Evolutionary conservation across 2,113 vertebrate species (phyloP).

Genomic region (Phrynosoma blainvillii): DNA sequence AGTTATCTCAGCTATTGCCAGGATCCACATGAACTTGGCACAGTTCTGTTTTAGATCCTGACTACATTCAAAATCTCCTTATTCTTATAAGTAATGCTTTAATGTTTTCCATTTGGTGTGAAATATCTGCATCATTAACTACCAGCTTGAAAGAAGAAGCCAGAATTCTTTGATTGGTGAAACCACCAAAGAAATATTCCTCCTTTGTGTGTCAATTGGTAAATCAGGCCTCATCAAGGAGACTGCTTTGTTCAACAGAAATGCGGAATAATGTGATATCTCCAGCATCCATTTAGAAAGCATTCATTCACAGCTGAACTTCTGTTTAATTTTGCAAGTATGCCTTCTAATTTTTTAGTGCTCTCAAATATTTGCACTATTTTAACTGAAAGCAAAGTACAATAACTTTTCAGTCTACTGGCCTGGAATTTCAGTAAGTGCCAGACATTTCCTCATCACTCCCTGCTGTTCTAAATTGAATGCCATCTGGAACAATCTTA

Average conservation of each 20-base stretch:
- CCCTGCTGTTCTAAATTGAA: background rate
- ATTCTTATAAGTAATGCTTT: no score
- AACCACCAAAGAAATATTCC: slow-evolving; percentile 6
- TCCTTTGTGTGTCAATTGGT: background rate
- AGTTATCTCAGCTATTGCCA: background rate
- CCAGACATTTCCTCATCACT: slow-evolving; percentile 29
- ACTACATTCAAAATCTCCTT: no score
- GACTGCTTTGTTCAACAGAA: background rate
- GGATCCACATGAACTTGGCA: no score
- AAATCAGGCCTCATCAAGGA: slow-evolving; percentile 32
- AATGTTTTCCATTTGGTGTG: background rate
- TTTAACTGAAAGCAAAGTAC: slow-evolving; percentile 47
- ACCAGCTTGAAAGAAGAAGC: background rate
- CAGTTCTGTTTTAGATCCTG: no score
- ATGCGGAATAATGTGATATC: slow-evolving; percentile 25
- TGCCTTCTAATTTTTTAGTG: slow-evolving; percentile 6
- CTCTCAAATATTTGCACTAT: slow-evolving; percentile 37
- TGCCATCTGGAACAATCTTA: slow-evolving; percentile 36
- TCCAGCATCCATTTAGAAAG: slow-evolving; percentile 30
- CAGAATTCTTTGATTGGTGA: slow-evolving; percentile 19
- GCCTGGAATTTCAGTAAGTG: background rate
- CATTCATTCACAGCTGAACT: slow-evolving; percentile 24
- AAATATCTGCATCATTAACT: fast-evolving
- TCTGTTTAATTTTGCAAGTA: slow-evolving; percentile 19
- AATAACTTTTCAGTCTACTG: slow-evolving; percentile 46